These are phyloP conservation scores for Crocallis elinguaria DNA, from an alignment of 2,888 invertebrate genomes.

Conservation along the genomic window DNA sequence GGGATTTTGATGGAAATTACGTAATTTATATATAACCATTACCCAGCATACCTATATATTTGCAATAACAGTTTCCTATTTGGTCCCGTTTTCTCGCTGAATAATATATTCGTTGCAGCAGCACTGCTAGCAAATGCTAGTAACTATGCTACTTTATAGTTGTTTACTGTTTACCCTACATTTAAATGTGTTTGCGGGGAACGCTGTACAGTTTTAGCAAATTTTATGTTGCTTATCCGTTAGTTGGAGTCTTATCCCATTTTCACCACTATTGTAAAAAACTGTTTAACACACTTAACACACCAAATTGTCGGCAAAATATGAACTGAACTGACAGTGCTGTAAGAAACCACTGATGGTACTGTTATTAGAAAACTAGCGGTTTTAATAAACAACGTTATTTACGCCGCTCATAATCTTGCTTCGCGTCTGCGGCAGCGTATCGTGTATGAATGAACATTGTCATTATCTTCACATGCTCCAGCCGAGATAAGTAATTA, in stretches of 20 bases:
- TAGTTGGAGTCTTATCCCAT: background rate
- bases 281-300: too few relatives aligned
- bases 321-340: background rate
- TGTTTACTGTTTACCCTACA: slow-evolving; percentile 18
- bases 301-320: too few relatives aligned
- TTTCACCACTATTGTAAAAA: too few relatives aligned
- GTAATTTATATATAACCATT: slow-evolving; percentile 16
- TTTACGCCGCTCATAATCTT: background rate
- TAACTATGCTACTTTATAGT: slow-evolving; percentile 19
- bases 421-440: background rate
- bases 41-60: slow-evolving; percentile 16
- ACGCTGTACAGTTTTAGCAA: slow-evolving; percentile 15
- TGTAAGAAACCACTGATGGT: background rate
- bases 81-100: slow-evolving; percentile 16
- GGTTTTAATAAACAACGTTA: background rate
- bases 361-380: background rate
- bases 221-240: background rate
- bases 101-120: slow-evolving; percentile 18
- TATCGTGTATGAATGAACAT: slow-evolving; percentile 30
- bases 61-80: slow-evolving; percentile 26
- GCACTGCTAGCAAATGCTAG: slow-evolving; percentile 19
- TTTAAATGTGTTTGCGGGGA: slow-evolving; percentile 12
- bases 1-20: slow-evolving; percentile 8
- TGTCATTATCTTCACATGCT: slow-evolving; percentile 41
- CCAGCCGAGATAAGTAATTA: slow-evolving; percentile 53